A percentile compares a stretch with the other conserved stretches of the same genome.
Evolutionary conservation across 2,113 vertebrate species (phyloP).

Genomic region (Prinia subflava): DNA sequence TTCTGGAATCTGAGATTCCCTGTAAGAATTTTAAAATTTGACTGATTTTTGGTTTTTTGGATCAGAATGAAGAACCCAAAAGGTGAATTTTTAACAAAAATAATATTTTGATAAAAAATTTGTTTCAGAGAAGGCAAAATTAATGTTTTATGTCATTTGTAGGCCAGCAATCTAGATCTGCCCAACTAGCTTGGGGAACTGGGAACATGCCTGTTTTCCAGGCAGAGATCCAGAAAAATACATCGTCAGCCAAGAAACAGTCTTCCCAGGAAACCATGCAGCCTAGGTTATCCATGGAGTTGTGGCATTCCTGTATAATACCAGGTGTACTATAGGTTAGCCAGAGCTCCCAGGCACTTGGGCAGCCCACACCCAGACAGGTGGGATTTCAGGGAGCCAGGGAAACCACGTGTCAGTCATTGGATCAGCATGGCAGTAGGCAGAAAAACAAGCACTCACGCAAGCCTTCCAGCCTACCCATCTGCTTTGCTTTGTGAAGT

Average conservation of each 20-base stretch:
- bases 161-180: neutral
- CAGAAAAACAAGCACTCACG: neutral
- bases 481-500: neutral
- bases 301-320: neutral
- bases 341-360: constrained; percentile 9
- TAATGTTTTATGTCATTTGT: neutral
- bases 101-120: neutral
- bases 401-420: neutral
- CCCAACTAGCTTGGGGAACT: neutral
- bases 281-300: neutral
- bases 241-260: neutral
- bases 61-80: neutral
- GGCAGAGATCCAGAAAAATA: neutral
- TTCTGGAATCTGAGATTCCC: neutral
- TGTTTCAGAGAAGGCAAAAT: neutral
- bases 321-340: neutral
- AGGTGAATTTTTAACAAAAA: neutral
- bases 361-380: neutral
- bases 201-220: neutral
- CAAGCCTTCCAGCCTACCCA: neutral
- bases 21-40: neutral
- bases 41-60: neutral
- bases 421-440: neutral
- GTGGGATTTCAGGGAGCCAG: neutral
- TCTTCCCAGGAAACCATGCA: neutral